Evolutionary conservation across 1,140 invertebrate genomes (phyloP).

Genomic region (Pectinophora gossypiella): DNA sequence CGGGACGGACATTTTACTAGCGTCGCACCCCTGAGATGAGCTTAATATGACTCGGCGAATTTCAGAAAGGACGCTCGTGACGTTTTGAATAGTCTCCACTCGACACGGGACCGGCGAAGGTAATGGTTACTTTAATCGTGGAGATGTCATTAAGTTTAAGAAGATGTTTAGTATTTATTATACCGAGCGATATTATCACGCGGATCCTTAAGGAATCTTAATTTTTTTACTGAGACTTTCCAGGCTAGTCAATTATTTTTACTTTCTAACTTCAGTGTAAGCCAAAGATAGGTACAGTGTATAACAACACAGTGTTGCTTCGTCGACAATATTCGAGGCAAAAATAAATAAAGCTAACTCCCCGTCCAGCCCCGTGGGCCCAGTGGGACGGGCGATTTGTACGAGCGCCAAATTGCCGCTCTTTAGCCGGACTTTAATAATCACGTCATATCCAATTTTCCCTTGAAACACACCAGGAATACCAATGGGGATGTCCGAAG

Average conservation of each 20-base stretch:
- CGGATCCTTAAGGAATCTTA: too few species aligned
- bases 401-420: constrained; percentile 61
- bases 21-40: constrained; percentile 44
- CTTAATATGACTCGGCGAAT: constrained; percentile 54
- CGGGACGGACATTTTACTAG: constrained; percentile 30
- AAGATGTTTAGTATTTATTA: too few species aligned
- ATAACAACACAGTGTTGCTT: too few species aligned
- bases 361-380: constrained; percentile 31
- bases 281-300: too few species aligned
- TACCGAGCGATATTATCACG: too few species aligned
- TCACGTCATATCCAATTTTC: constrained; percentile 72
- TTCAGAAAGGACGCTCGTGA: constrained; percentile 13
- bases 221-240: too few species aligned
- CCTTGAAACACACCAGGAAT: constrained; percentile 48
- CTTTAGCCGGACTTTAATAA: constrained; percentile 68
- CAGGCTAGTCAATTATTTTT: too few species aligned
- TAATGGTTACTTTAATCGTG: background rate
- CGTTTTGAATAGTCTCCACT: background rate
- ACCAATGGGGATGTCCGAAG: constrained; percentile 33
- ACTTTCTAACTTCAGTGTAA: too few species aligned
- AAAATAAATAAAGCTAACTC: constrained; percentile 51
- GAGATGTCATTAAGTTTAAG: too few species aligned
- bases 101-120: background rate
- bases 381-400: constrained; percentile 54
- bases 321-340: constrained; percentile 22